Conservation (phyloP, 1,140 invertebrate genomes). For the Aphidius gifuensis region DNA sequence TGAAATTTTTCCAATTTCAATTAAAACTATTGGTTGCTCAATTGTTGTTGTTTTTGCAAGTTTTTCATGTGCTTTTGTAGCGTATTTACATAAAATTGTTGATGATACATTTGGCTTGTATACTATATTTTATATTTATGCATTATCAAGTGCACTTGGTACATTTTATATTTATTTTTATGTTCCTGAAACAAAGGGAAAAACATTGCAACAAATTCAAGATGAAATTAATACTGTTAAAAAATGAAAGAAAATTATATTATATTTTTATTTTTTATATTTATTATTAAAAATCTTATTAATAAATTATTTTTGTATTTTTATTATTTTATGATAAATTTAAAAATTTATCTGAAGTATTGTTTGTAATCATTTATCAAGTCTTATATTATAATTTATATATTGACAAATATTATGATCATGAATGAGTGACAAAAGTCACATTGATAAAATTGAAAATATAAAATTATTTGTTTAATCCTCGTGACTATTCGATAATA, state of each 20-base stretch:
- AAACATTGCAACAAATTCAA: slow-evolving; percentile 65
- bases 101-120: slow-evolving; percentile 60
- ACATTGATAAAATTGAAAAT: too few species aligned
- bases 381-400: too few species aligned
- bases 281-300: not conserved
- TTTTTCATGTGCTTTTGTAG: slow-evolving; percentile 58
- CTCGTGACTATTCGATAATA: too few species aligned
- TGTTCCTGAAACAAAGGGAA: slow-evolving; percentile 76
- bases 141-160: slow-evolving; percentile 61
- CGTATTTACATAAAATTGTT: slow-evolving; percentile 65
- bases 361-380: too few species aligned
- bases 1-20: slow-evolving; percentile 69
- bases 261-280: not conserved
- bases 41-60: slow-evolving; percentile 66
- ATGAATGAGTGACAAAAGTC: too few species aligned
- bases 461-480: too few species aligned
- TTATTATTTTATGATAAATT: too few species aligned
- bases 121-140: slow-evolving; percentile 71
- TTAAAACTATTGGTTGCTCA: slow-evolving; percentile 64
- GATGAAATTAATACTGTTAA: slow-evolving; percentile 28
- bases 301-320: not conserved
- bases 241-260: not conserved
- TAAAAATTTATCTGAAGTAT: too few species aligned
- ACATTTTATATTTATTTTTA: slow-evolving; percentile 62
- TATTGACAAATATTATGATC: too few species aligned